Evolutionary conservation across 2,113 vertebrate species (phyloP).

Genomic region (Anarrhichthys ocellatus): DNA sequence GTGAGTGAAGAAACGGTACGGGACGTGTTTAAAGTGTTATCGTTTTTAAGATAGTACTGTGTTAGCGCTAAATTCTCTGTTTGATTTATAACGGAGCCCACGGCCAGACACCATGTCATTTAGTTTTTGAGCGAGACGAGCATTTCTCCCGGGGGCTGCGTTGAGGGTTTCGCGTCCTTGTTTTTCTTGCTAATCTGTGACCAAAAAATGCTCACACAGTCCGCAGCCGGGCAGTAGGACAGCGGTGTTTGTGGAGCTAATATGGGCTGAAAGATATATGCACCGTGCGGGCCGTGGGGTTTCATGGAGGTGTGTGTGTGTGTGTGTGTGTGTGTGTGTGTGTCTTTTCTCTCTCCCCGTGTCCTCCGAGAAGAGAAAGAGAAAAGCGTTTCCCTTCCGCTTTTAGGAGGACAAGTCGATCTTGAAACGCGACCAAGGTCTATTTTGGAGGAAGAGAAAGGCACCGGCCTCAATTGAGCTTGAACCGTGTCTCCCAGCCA

Average conservation of each 20-base stretch:
- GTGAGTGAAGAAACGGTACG: constrained; percentile 69
- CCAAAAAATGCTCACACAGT: constrained; percentile 1
- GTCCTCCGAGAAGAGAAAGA: constrained; percentile 39
- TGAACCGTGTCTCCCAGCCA: constrained; percentile 92
- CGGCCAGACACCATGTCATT: not conserved
- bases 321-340: constrained; percentile 1
- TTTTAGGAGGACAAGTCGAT: constrained; percentile 72
- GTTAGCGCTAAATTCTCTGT: not conserved
- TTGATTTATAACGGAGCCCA: not conserved
- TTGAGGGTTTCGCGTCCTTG: constrained; percentile 13
- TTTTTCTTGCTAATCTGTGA: constrained; percentile 33
- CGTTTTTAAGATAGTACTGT: constrained; percentile 1
- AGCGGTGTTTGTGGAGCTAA: constrained; percentile 56
- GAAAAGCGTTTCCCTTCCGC: constrained; percentile 70
- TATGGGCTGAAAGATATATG: constrained; percentile 31
- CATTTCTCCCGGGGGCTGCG: constrained; percentile 15
- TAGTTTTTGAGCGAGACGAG: not conserved
- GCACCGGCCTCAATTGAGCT: constrained; percentile 86
- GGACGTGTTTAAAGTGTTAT: constrained; percentile 8
- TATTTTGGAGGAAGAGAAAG: constrained; percentile 81
- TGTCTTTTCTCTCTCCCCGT: not conserved
- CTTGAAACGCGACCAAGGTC: constrained; percentile 80
- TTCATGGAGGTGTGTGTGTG: constrained; percentile 38
- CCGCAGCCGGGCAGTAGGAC: constrained; percentile 22
- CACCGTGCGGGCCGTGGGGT: constrained; percentile 63